A percentile compares a stretch with the other conserved stretches of the same genome.
Evolutionary conservation across 1,140 invertebrate species (phyloP).

Genomic region (Neodiprion pinetum): DNA sequence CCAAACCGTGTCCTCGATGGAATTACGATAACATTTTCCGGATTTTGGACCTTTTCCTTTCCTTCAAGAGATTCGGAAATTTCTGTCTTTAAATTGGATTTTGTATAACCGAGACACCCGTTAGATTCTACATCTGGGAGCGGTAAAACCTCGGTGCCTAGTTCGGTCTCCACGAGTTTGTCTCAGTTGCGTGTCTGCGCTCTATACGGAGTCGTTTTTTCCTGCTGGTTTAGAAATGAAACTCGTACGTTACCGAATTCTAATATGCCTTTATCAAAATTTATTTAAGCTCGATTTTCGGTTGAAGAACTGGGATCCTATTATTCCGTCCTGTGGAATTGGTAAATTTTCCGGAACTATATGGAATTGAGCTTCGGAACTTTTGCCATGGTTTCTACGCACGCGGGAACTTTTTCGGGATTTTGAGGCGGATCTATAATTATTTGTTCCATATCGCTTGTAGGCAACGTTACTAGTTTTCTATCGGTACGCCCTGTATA

Average conservation of each 20-base stretch:
- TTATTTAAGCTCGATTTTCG: not conserved
- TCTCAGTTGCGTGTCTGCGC: not conserved
- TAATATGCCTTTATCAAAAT: slow-evolving; percentile 6
- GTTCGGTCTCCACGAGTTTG: not conserved
- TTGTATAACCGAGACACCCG: not conserved
- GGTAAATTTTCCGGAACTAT: slow-evolving; percentile 3
- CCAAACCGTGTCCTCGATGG: slow-evolving; percentile 12
- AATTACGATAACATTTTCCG: slow-evolving; percentile 12
- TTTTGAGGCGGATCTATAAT: no score
- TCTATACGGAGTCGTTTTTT: not conserved
- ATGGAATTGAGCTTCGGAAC: not conserved
- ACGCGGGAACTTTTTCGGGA: not conserved
- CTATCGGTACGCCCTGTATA: not conserved
- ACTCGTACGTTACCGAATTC: not conserved
- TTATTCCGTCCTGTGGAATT: slow-evolving; percentile 7
- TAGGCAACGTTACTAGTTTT: not conserved
- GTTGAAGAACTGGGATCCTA: slow-evolving; percentile 8
- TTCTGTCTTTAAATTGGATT: not conserved
- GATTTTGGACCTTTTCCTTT: slow-evolving; percentile 1
- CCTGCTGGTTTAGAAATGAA: not conserved
- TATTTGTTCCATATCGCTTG: no score
- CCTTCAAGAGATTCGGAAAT: not conserved
- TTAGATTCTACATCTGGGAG: not conserved
- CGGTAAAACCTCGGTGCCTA: not conserved
- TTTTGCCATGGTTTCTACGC: not conserved